These are phyloP conservation scores for Pseudococcus jackbeardsleyi DNA, from an alignment of 2,888 invertebrate species.

Conservation along the genomic window DNA sequence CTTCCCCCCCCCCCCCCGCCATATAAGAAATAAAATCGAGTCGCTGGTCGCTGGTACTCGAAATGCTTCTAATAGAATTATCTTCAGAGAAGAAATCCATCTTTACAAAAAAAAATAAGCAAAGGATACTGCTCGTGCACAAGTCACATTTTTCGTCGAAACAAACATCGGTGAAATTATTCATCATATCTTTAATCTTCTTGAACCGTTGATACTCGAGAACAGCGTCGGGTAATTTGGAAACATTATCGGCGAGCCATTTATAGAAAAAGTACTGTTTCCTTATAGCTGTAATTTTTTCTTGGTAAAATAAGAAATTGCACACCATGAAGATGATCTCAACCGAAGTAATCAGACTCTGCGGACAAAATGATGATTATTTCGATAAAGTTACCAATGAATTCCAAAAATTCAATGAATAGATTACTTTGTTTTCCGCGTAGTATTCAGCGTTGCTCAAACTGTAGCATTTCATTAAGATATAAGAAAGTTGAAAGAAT, in stretches of 20 bases:
- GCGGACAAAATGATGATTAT: not conserved
- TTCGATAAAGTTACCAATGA: not conserved
- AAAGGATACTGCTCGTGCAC: slow-evolving; percentile 60
- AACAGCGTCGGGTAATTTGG: slow-evolving; percentile 11
- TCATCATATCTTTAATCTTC: slow-evolving; percentile 43
- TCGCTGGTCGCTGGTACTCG: not conserved
- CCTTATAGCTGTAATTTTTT: slow-evolving; percentile 23
- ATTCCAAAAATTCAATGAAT: not conserved
- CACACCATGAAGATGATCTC: slow-evolving; percentile 52
- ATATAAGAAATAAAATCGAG: not conserved
- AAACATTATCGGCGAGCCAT: slow-evolving; percentile 40
- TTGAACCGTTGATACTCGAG: slow-evolving; percentile 23
- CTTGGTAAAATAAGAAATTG: slow-evolving; percentile 54
- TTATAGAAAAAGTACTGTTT: slow-evolving; percentile 48
- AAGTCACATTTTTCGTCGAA: slow-evolving; percentile 57
- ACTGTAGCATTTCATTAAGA: slow-evolving; percentile 44
- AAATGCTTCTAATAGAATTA: not conserved
- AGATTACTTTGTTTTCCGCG: slow-evolving; percentile 3
- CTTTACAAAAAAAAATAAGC: not conserved
- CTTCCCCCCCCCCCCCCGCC: no score
- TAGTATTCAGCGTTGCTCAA: not conserved
- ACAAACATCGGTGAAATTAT: slow-evolving; percentile 49
- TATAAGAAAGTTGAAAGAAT: slow-evolving; percentile 46
- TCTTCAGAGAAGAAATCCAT: not conserved
- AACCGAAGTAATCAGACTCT: not conserved